A percentile compares a stretch with the other conserved stretches of the same genome.
These are phyloP conservation scores for Catocala nupta DNA, from an alignment of 2,888 invertebrate species.

Conservation along the genomic window DNA sequence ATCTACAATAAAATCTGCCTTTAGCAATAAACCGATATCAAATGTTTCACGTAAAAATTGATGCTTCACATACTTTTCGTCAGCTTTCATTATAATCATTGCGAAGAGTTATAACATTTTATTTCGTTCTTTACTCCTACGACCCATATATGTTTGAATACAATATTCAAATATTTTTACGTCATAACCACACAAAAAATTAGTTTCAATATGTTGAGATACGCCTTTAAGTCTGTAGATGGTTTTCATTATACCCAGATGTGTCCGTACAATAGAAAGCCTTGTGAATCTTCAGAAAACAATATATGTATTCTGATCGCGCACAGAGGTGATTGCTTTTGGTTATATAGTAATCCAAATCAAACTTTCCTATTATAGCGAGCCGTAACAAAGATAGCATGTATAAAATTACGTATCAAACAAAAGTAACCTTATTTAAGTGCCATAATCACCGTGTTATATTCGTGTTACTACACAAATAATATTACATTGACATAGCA, in stretches of 20 bases:
- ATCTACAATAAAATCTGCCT: too few species aligned
- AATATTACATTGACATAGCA: too few species aligned
- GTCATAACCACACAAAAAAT: background rate
- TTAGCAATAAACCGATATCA: too few species aligned
- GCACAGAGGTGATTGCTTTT: too few species aligned
- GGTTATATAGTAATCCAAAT: too few species aligned
- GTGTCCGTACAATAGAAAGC: conserved; percentile 7
- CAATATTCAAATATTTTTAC: background rate
- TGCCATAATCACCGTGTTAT: too few species aligned
- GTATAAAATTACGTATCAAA: too few species aligned
- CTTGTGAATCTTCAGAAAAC: conserved; percentile 13
- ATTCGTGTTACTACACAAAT: too few species aligned
- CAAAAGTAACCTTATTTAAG: too few species aligned
- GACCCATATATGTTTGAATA: background rate
- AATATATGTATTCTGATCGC: conserved; percentile 11
- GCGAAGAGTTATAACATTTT: background rate
- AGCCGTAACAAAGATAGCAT: too few species aligned
- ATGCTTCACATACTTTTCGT: background rate
- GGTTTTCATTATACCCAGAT: background rate
- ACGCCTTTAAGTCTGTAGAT: background rate
- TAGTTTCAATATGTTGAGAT: conserved; percentile 6
- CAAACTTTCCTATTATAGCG: too few species aligned
- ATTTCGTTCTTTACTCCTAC: background rate
- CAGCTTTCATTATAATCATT: conserved; percentile 3
- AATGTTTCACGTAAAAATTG: too few species aligned